A percentile compares a stretch with the other conserved stretches of the same genome.
Conservation (phyloP, 2,113 vertebrate genomes). For the Colius striatus region DNA sequence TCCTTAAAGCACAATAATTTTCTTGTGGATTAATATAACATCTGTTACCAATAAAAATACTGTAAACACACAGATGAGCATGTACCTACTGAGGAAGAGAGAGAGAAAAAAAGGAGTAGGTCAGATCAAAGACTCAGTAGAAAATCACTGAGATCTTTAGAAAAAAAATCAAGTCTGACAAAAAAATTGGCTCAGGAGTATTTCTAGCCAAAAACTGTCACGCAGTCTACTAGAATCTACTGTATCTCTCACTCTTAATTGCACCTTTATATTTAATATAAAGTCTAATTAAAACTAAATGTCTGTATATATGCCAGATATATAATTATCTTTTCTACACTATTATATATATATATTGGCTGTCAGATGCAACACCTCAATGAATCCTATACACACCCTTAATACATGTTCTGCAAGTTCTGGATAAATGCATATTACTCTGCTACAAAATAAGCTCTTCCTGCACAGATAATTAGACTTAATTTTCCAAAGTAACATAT, state of each 20-base stretch:
- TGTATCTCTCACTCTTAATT: background rate
- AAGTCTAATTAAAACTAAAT: slow-evolving; percentile 33
- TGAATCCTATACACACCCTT: background rate
- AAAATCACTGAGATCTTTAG: background rate
- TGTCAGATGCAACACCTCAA: background rate
- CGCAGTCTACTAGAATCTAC: background rate
- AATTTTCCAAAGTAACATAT: background rate
- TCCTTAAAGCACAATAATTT: background rate
- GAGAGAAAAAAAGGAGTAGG: background rate
- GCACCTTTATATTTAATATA: slow-evolving; percentile 6
- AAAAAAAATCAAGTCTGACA: slow-evolving; percentile 3
- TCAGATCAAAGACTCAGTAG: background rate
- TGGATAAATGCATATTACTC: background rate
- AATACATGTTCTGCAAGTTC: background rate
- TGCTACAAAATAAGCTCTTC: background rate
- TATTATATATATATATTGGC: background rate
- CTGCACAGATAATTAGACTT: background rate
- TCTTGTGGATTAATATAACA: background rate
- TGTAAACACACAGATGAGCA: background rate
- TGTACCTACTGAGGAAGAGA: background rate
- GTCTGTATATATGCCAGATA: background rate
- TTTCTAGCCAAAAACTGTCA: slow-evolving; percentile 6
- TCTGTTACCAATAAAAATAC: background rate
- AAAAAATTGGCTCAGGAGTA: background rate
- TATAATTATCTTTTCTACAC: slow-evolving; percentile 2